Conservation (phyloP, 2,888 invertebrate genomes). For the Platycheirus rosarum region DNA sequence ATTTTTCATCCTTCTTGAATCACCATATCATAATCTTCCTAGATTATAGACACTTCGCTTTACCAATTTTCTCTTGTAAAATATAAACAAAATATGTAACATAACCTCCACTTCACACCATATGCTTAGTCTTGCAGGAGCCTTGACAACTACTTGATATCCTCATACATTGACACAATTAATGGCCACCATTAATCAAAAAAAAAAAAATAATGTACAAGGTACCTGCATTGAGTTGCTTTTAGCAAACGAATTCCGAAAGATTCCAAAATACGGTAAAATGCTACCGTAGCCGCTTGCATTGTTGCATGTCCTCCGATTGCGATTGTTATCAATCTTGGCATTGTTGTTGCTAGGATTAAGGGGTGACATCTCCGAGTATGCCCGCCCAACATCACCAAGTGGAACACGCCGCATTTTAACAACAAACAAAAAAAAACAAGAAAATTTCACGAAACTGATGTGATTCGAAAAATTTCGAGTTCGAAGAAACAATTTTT, state of each 20-base stretch:
- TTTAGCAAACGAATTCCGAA: slow-evolving; percentile 79
- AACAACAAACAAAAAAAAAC: not conserved
- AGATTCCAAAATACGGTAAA: slow-evolving; percentile 80
- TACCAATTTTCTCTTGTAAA: too few species aligned
- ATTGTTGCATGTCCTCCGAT: slow-evolving; percentile 74
- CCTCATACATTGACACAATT: not conserved
- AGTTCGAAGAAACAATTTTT: slow-evolving; percentile 33
- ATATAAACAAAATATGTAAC: too few species aligned
- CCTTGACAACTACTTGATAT: slow-evolving; percentile 29
- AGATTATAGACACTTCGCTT: too few species aligned
- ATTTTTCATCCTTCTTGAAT: too few species aligned
- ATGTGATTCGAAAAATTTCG: too few species aligned
- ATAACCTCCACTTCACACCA: too few species aligned
- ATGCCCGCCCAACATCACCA: slow-evolving; percentile 79
- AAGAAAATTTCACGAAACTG: too few species aligned
- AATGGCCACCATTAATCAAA: not conserved
- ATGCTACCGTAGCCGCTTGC: slow-evolving; percentile 80
- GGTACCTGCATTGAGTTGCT: slow-evolving; percentile 80
- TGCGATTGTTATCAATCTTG: slow-evolving; percentile 56
- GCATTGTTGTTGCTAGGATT: slow-evolving; percentile 77
- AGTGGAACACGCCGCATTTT: slow-evolving; percentile 78
- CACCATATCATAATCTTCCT: too few species aligned
- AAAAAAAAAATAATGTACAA: not conserved
- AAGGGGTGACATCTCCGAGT: slow-evolving; percentile 82
- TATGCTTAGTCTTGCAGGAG: slow-evolving; percentile 21